Base-by-base conservation (phyloP, 2,888 invertebrate genomes). In the Cantharis rustica region DNA sequence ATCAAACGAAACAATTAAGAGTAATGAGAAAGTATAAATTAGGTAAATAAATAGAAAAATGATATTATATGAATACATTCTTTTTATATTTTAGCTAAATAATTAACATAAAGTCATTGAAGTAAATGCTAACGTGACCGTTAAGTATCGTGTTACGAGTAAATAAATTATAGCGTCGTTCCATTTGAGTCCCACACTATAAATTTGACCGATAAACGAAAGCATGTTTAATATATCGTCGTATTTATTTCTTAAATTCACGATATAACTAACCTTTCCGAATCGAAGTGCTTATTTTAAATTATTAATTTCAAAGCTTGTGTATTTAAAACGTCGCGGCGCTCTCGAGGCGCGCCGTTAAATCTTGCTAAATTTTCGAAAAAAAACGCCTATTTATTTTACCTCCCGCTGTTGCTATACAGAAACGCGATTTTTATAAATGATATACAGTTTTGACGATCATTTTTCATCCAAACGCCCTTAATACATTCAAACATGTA, bases 161-260 rank as follows among this genome's bases (percentile, higher is more conserved):
- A 76, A 82, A 86, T 86, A 86, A 86, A 86, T 86, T 85, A 86
- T 84, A 75, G 81, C 77, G 84, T 81, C 84, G 81, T 85, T 85
- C 84, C 83, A 84, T 85, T 85, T 81, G 83, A 84, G 85, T 84
- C 84, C 82, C 81, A 83, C 83, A 84, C 85, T 82, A 86, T 86
- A 86, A 86, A 86, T 86, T 86, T 76, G 79, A 82, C 81, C 85
- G 86, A 86, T 86, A 86, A 86, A 85, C 84, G 83, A 85, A 85
- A 84, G 84, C 85, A 84, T 84, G 82, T 83, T 84, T 84, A 84
- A 85, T 84, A 84, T 84, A 84, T 83, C 81, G 80, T 77, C 75
- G 80, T 83, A 83, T 85, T 85, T 84, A 85, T 85, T 84, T 84
- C 81, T 81, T 82, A 84, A 84, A 82, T 85, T 85, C 85, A 85